Percentiles rank a stretch among this genome's conserved stretches.
phyloP scores from a whole-genome alignment of 2,797 vertebrate species.

The Sylvia borin region DNA sequence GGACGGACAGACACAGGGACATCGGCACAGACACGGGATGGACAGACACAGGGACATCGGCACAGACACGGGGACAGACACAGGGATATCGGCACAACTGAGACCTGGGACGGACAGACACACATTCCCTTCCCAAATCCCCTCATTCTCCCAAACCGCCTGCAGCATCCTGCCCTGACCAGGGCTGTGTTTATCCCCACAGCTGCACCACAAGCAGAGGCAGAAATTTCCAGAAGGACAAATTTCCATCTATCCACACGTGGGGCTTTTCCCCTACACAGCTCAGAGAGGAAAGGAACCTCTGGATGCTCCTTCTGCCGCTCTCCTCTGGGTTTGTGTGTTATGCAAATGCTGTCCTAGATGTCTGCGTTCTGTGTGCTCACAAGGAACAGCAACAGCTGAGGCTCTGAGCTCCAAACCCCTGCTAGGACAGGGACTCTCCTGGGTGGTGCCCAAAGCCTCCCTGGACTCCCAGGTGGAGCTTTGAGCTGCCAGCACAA shows the following conservation, averaged over 20 bases:
- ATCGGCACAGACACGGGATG: too few species aligned
- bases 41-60: too few species aligned
- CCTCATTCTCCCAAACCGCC: background rate
- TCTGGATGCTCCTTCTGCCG: background rate
- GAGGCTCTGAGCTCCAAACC: background rate
- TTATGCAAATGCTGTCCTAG: background rate
- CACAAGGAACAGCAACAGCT: background rate
- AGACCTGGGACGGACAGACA: too few species aligned
- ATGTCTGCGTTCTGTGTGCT: background rate
- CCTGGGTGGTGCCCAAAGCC: background rate
- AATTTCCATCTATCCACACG: background rate
- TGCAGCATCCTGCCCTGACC: background rate
- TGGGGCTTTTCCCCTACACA: background rate
- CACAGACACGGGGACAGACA: too few species aligned
- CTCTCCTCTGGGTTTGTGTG: background rate
- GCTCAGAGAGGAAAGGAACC: background rate
- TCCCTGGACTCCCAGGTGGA: background rate
- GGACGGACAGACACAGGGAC: too few species aligned
- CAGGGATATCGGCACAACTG: too few species aligned
- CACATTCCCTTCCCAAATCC: too few species aligned
- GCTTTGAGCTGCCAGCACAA: background rate
- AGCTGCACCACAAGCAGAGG: background rate
- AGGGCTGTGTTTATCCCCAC: background rate
- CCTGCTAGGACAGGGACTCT: background rate
- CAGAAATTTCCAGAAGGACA: background rate